Base-by-base conservation (phyloP, 2,888 invertebrate genomes). In the Harmothoe impar region DNA sequence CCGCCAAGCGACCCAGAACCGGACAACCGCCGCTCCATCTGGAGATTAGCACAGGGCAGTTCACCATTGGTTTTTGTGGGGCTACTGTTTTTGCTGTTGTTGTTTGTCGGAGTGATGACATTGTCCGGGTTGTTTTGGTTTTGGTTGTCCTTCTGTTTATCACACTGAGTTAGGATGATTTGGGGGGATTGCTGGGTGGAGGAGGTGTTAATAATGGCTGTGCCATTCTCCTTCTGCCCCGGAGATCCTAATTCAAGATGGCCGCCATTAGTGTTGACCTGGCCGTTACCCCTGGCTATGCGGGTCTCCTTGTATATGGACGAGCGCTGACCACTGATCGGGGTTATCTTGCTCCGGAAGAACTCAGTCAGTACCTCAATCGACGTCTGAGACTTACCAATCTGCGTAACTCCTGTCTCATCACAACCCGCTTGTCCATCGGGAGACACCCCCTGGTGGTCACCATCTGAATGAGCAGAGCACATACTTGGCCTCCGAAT, bases 141-240 rank as follows among this genome's bases (percentile, higher is more conserved):
- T 20, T 20, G 20, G 3, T 20, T n/a, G n/a, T 62, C 62, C n/a
- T n/a, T 62, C 20, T 20, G 62, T n/a, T 62, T 62, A 20, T 62
- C 62, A n/a, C 62, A 62, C 62, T 62, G 20, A 20, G 81, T 81
- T 15, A 81, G 43, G 43, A 81, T 35, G 25, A 81, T 81, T 43
- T 81, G 33, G 12, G 81, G 81, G 0, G 81, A 43, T 10, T 81
- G 33, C 23, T 12, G 15, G 35, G 7, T 33, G 20, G 81, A 81
- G 0, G 81, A n/a, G 43, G 3, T 43, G 43, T 43, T 43, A 3
- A 43, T 43, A 10, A 43, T 31, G 17, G 25, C 43, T 35, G 81
- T n/a, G 43, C 43, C 81, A 35, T 35, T 81, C 15, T 43, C 35
- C n/a, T n/a, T 81, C 43, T 35, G 15, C 23, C 81, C 17, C 23